Conservation (phyloP, 2,797 vertebrate species). For the Pantherophis alleghaniensis region DNA sequence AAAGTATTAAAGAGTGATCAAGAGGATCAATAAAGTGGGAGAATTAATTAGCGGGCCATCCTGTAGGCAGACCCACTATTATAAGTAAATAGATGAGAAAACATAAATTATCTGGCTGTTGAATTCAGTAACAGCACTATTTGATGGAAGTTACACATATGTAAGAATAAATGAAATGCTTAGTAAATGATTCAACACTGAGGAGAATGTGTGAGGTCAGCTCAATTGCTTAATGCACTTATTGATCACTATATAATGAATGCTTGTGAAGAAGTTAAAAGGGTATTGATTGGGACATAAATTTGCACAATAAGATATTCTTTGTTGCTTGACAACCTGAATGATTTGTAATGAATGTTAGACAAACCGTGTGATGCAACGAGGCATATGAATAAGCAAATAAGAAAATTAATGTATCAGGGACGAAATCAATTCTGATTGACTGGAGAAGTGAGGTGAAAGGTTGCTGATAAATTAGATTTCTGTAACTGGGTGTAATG, state of each 20-base stretch:
- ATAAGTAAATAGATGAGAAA: neutral
- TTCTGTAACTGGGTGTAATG: neutral
- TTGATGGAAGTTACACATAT: neutral
- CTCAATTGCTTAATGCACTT: neutral
- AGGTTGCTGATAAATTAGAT: neutral
- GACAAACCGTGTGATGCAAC: neutral
- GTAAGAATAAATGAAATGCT: neutral
- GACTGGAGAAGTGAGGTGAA: neutral
- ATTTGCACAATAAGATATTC: neutral
- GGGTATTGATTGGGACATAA: neutral
- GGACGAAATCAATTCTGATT: neutral
- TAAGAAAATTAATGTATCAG: neutral
- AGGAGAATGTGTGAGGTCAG: neutral
- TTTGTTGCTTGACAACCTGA: neutral
- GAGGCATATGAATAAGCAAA: neutral
- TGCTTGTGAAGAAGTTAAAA: neutral
- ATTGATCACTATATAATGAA: neutral
- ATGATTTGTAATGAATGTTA: neutral
- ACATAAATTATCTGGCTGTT: neutral
- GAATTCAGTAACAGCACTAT: neutral
- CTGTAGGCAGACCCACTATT: neutral
- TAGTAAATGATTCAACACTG: neutral
- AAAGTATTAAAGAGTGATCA: neutral
- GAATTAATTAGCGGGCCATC: neutral
- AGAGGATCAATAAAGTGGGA: neutral